These are phyloP conservation scores for Melipona beecheii DNA, from an alignment of 2,888 invertebrate species.

Conservation along the genomic window DNA sequence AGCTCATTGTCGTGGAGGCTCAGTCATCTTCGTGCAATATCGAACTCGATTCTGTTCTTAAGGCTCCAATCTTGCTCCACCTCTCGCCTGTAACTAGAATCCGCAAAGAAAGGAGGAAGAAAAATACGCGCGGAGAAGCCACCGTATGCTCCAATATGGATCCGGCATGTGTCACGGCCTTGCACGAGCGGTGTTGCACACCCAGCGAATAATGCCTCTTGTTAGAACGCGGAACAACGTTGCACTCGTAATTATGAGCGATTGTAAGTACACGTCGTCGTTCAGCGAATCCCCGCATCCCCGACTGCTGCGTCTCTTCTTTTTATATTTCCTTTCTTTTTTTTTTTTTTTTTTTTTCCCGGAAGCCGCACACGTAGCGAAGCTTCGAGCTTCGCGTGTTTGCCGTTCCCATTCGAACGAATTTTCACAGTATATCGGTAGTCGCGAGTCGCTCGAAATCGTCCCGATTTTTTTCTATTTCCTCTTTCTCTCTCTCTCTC, in stretches of 20 bases:
- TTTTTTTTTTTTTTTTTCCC: too few relatives aligned
- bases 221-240: constrained; percentile 4
- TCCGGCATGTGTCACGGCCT: neutral
- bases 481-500: too few relatives aligned
- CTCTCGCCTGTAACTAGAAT: neutral
- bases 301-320: neutral
- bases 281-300: neutral
- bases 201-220: constrained; percentile 14
- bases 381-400: neutral
- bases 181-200: neutral
- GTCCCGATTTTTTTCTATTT: neutral
- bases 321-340: too few relatives aligned
- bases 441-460: too few relatives aligned
- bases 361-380: too few relatives aligned
- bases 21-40: too few relatives aligned
- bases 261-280: constrained; percentile 18
- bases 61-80: neutral
- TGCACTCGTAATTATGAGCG: constrained; percentile 23
- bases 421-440: constrained; percentile 24
- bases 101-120: neutral
- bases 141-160: neutral
- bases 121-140: neutral
- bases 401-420: constrained; percentile 19
- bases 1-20: too few relatives aligned
- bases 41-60: neutral